phyloP scores from a whole-genome alignment of 2,888 invertebrate genomes.

The Rugalucina vietnamica region DNA sequence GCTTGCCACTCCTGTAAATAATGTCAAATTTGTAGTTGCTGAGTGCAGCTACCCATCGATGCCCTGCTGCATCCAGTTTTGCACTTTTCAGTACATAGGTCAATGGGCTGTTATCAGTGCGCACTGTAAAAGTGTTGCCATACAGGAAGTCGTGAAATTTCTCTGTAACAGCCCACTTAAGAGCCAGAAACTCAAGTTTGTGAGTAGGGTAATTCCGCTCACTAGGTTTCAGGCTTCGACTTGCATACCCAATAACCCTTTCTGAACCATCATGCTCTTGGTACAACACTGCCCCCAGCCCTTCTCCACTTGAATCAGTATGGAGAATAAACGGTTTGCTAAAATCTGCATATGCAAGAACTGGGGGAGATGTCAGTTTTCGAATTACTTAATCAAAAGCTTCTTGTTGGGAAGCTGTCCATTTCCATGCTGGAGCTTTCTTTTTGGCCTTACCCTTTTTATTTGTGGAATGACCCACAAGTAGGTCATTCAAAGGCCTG shows the following conservation, averaged over 20 bases:
- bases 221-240: slow-evolving; percentile 22
- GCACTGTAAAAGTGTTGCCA: background rate
- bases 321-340: slow-evolving; percentile 42
- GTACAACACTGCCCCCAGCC: slow-evolving; percentile 50
- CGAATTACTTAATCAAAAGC: slow-evolving; percentile 32
- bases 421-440: slow-evolving; percentile 10
- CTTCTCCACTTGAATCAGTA: slow-evolving; percentile 37
- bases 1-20: slow-evolving; percentile 14
- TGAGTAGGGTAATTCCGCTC: slow-evolving; percentile 37
- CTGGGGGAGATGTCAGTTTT: slow-evolving; percentile 22
- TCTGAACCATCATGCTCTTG: slow-evolving; percentile 32
- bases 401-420: slow-evolving; percentile 23
- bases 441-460: background rate
- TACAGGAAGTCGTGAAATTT: slow-evolving; percentile 43
- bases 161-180: slow-evolving; percentile 46
- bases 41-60: slow-evolving; percentile 38
- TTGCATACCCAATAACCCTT: slow-evolving; percentile 39
- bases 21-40: slow-evolving; percentile 21
- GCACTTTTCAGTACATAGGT: slow-evolving; percentile 38
- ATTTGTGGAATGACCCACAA: background rate
- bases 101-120: slow-evolving; percentile 33
- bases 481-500: background rate
- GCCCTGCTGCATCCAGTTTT: slow-evolving; percentile 39
- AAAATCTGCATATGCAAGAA: slow-evolving; percentile 46
- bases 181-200: slow-evolving; percentile 48